phyloP scores from a whole-genome alignment of 2,888 invertebrate genomes.

The Adelphocoris suturalis region DNA sequence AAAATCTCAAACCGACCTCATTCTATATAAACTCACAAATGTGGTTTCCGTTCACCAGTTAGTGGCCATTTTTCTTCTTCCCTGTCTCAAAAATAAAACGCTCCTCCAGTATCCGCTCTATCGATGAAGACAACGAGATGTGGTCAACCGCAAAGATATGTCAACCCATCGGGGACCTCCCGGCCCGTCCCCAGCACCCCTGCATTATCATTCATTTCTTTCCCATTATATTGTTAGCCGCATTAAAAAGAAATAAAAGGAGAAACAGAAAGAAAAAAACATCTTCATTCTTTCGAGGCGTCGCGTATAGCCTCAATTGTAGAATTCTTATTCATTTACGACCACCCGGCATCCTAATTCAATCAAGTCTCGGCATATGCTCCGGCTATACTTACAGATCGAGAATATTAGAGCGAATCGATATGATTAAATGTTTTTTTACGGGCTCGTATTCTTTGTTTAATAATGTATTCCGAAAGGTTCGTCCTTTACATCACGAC shows the following conservation, averaged over 20 bases:
- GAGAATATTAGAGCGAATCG: background rate
- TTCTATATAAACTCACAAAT: background rate
- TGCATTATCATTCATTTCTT: slow-evolving; percentile 30
- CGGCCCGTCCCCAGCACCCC: background rate
- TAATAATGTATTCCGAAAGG: slow-evolving; percentile 5
- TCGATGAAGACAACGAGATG: slow-evolving; percentile 29
- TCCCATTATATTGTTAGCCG: slow-evolving; percentile 29
- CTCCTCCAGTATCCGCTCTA: background rate
- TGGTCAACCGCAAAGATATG: slow-evolving; percentile 27
- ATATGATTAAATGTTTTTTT: slow-evolving; percentile 33
- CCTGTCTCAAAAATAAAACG: slow-evolving; percentile 5
- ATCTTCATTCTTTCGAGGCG: slow-evolving; percentile 20
- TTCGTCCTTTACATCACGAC: background rate
- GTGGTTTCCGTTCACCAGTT: background rate
- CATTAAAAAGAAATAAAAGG: background rate
- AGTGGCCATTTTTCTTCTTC: slow-evolving; percentile 1
- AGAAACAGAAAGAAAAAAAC: background rate
- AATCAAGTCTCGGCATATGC: slow-evolving; percentile 19
- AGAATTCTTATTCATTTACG: slow-evolving; percentile 10
- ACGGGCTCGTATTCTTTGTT: background rate
- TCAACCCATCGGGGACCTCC: background rate
- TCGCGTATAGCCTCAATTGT: background rate
- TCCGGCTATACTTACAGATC: background rate
- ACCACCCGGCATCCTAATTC: slow-evolving; percentile 32
- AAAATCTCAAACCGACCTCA: slow-evolving; percentile 30